phyloP scores from a whole-genome alignment of 1,140 invertebrate species.

The Globodera ellingtonae region DNA sequence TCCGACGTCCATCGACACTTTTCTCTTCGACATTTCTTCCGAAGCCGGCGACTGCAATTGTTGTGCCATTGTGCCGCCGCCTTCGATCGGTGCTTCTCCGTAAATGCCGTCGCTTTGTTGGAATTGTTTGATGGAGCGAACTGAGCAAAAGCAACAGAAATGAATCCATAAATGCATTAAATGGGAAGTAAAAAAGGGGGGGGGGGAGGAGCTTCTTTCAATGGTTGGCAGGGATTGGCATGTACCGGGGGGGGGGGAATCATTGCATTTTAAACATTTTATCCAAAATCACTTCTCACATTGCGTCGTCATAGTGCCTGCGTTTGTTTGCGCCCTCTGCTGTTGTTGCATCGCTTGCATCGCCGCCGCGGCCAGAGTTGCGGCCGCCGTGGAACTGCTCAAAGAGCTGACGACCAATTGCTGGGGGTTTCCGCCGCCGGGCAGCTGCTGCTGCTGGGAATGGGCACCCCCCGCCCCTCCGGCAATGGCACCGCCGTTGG shows the following conservation, averaged over 20 bases:
- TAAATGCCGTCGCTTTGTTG: not conserved
- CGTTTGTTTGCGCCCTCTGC: not conserved
- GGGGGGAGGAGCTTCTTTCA: too few species aligned
- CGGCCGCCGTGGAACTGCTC: not conserved
- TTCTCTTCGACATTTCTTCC: not conserved
- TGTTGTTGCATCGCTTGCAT: conserved; percentile 15
- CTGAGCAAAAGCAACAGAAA: not conserved
- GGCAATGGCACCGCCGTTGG: not conserved
- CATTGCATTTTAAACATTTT: too few species aligned
- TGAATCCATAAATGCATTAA: too few species aligned
- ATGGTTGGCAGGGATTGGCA: too few species aligned
- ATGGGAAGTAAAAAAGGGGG: too few species aligned
- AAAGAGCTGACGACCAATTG: not conserved
- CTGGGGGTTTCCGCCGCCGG: not conserved
- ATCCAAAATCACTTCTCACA: not conserved
- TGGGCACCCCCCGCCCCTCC: not conserved
- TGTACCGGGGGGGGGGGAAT: too few species aligned
- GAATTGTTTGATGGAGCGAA: not conserved
- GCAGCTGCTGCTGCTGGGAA: not conserved
- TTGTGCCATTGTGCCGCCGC: too few species aligned
- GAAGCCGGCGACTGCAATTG: not conserved
- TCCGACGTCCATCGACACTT: not conserved
- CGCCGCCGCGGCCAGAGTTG: not conserved
- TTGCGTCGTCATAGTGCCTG: not conserved
- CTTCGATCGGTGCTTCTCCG: not conserved